These are phyloP conservation scores for Bembecia ichneumoniformis DNA, from an alignment of 2,888 invertebrate genomes.

Conservation along the genomic window DNA sequence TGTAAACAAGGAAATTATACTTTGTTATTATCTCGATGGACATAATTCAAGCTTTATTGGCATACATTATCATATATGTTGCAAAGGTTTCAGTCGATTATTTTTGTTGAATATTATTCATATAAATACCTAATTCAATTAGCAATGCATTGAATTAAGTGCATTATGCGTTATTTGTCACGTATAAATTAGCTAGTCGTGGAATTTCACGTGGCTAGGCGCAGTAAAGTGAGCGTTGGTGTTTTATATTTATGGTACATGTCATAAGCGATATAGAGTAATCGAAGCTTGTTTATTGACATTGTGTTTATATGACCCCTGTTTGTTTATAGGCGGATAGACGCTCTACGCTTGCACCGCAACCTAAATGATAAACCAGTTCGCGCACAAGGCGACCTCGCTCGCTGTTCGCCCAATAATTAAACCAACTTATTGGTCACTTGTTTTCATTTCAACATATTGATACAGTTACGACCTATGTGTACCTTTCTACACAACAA, in stretches of 20 bases:
- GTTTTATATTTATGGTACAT: constrained; percentile 21
- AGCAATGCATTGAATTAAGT: constrained; percentile 11
- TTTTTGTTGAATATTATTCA: not conserved
- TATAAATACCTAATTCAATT: constrained; percentile 6
- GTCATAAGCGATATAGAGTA: constrained; percentile 17
- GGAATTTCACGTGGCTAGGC: constrained; percentile 17
- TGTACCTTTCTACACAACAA: constrained; percentile 25
- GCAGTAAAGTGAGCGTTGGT: constrained; percentile 19
- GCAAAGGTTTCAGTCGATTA: not conserved
- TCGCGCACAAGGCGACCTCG: constrained; percentile 62
- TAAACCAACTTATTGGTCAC: constrained; percentile 61
- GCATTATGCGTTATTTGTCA: constrained; percentile 13
- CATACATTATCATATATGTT: too few species aligned
- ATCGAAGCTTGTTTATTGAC: not conserved
- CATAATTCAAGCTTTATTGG: too few species aligned
- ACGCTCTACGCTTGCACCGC: constrained; percentile 36
- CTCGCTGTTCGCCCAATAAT: constrained; percentile 52
- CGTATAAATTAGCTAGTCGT: constrained; percentile 5
- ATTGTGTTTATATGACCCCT: not conserved
- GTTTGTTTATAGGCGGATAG: constrained; percentile 12
- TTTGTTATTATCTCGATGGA: too few species aligned
- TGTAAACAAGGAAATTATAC: too few species aligned
- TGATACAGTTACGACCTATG: constrained; percentile 45
- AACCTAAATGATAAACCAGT: constrained; percentile 57
- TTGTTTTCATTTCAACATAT: constrained; percentile 53